Percentiles rank a stretch among this genome's conserved stretches.
Conservation (phyloP, 2,888 invertebrate species). For the Archips crataeganus region DNA sequence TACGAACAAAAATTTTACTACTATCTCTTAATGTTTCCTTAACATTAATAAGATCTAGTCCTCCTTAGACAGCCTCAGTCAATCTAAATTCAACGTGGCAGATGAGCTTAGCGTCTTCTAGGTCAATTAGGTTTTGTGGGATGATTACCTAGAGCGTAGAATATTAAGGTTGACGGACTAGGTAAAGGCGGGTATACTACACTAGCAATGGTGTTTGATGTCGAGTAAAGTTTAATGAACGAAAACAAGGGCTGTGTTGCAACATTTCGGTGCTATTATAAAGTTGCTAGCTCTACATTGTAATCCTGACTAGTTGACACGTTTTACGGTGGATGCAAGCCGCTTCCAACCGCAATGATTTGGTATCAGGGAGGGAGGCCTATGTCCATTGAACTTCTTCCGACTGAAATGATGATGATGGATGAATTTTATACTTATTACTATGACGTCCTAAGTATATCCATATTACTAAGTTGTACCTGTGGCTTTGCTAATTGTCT, state of each 20-base stretch:
- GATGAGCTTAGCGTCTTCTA: constrained; percentile 4
- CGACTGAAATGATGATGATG: no score
- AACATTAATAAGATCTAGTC: not conserved
- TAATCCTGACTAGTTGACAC: no score
- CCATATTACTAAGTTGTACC: no score
- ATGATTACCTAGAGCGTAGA: not conserved
- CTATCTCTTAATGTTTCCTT: not conserved
- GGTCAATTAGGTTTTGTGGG: constrained; percentile 6
- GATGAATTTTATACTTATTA: no score
- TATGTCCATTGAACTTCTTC: no score
- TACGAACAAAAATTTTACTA: not conserved
- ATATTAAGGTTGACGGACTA: not conserved
- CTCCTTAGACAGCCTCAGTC: not conserved
- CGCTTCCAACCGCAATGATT: no score
- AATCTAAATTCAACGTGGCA: constrained; percentile 1
- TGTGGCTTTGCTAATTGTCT: no score
- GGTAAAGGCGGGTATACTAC: not conserved
- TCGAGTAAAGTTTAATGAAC: not conserved
- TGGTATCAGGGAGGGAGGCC: no score
- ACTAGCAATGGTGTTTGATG: not conserved
- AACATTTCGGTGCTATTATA: no score
- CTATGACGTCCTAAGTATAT: no score
- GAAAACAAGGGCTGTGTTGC: not conserved
- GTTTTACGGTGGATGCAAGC: no score
- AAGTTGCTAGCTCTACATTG: no score